Conservation (phyloP, 2,888 invertebrate species). For the Lysandra bellargus region DNA sequence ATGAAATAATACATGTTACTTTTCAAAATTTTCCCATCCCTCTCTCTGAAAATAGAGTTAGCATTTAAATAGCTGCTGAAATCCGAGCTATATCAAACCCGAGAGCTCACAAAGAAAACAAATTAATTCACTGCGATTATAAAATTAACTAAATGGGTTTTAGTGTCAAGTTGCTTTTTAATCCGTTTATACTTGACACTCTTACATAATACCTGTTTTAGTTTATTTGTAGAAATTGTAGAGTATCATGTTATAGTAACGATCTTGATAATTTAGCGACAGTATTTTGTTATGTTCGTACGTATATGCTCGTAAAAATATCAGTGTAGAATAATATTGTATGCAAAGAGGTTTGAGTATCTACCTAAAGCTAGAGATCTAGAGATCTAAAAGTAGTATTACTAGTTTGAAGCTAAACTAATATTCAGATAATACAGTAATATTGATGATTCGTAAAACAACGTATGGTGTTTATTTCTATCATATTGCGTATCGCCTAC, state of each 20-base stretch:
- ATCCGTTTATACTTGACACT: slow-evolving; percentile 17
- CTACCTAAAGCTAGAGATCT: too few species aligned
- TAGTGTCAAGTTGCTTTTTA: slow-evolving; percentile 17
- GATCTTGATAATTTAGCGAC: not conserved
- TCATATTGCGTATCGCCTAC: not conserved
- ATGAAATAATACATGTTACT: not conserved
- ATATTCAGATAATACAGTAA: too few species aligned
- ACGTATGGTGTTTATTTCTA: not conserved
- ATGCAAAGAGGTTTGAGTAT: too few species aligned
- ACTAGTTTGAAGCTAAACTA: too few species aligned
- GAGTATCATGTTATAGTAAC: not conserved
- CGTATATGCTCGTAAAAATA: too few species aligned
- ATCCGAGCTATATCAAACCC: not conserved
- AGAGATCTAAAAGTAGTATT: not conserved
- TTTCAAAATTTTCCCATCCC: not conserved
- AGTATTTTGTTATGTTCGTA: too few species aligned
- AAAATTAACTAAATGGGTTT: slow-evolving; percentile 10
- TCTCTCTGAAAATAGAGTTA: not conserved
- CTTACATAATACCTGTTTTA: not conserved
- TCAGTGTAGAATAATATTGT: too few species aligned
- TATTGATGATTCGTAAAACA: too few species aligned
- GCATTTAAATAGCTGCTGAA: not conserved
- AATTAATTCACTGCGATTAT: not conserved
- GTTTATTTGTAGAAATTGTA: not conserved
- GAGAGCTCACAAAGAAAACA: slow-evolving; percentile 8